Evolutionary conservation across 2,797 vertebrate species (phyloP).

Genomic region (Pteronotus mesoamericanus): DNA sequence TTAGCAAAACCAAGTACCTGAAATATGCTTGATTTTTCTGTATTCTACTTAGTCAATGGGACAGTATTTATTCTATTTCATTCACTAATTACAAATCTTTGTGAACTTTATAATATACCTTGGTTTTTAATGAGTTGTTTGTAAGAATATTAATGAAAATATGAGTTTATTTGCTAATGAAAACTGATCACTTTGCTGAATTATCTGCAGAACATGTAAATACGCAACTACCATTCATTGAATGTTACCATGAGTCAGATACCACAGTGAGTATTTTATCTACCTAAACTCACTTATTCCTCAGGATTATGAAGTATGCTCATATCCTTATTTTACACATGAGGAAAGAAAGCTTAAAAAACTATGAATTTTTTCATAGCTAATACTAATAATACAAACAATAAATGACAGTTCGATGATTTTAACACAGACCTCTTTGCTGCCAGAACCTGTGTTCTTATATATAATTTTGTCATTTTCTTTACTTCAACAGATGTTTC

Average conservation of each 20-base stretch:
- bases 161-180: background rate
- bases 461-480: slow-evolving; percentile 1
- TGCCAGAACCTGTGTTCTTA: background rate
- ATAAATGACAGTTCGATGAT: background rate
- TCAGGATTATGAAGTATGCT: background rate
- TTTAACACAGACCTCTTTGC: background rate
- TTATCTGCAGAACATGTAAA: background rate
- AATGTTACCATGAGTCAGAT: background rate
- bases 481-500: background rate
- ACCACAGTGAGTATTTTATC: background rate
- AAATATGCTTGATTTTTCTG: slow-evolving; percentile 24
- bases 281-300: background rate
- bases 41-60: background rate
- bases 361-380: background rate
- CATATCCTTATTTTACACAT: background rate
- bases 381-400: background rate
- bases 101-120: background rate
- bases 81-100: background rate
- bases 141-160: background rate
- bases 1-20: background rate
- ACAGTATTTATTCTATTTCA: background rate
- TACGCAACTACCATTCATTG: background rate
- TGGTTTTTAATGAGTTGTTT: background rate
- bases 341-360: background rate
- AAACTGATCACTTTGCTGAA: background rate